Conservation (phyloP, 2,113 vertebrate species). For the Bubo bubo region DNA sequence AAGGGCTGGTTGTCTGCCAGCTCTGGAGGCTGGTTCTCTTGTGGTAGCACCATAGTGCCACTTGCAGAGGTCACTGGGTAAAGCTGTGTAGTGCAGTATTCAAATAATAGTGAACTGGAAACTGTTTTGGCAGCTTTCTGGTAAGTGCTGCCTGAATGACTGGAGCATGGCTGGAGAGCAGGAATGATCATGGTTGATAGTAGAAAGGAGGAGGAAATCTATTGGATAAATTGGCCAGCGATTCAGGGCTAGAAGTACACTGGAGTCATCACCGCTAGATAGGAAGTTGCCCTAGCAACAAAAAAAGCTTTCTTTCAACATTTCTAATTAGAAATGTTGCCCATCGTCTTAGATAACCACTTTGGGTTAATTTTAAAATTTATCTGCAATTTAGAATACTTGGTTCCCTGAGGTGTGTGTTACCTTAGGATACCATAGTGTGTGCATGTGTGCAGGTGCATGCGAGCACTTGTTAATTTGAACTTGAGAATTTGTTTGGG, state of each 20-base stretch:
- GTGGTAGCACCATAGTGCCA: background rate
- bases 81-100: background rate
- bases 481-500: background rate
- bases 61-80: background rate
- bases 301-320: background rate
- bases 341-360: background rate
- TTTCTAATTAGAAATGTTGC: background rate
- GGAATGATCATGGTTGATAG: background rate
- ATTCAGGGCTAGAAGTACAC: background rate
- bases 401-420: background rate
- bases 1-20: background rate
- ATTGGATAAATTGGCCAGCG: background rate
- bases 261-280: background rate
- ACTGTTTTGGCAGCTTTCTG: background rate
- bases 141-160: background rate
- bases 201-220: background rate
- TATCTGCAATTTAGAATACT: background rate
- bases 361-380: background rate
- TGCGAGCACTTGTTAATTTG: background rate
- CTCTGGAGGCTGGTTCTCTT: background rate
- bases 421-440: background rate
- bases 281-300: slow-evolving; percentile 18
- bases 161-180: background rate
- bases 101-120: background rate
- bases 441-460: background rate